phyloP scores from a whole-genome alignment of 2,797 vertebrate genomes.

The Eulemur rubriventer region DNA sequence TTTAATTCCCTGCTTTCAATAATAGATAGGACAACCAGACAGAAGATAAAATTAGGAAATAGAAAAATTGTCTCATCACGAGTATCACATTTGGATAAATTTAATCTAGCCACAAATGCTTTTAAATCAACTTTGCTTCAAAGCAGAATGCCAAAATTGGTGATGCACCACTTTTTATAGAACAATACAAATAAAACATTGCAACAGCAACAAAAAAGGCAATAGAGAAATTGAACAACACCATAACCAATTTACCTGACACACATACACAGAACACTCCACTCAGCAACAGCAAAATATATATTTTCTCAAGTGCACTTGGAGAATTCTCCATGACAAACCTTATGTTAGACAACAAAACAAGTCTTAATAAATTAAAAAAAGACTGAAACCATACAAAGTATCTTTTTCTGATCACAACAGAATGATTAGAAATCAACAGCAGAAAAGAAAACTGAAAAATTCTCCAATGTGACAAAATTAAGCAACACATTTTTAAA shows the following conservation, averaged over 20 bases:
- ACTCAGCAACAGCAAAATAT: not conserved
- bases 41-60: not conserved
- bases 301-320: not conserved
- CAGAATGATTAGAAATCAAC: not conserved
- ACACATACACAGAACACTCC: not conserved
- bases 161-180: not conserved
- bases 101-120: not conserved
- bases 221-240: not conserved
- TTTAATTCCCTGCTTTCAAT: not conserved
- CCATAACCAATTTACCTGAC: not conserved
- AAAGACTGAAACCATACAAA: not conserved
- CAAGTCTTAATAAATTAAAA: not conserved
- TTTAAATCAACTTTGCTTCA: not conserved
- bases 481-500: not conserved
- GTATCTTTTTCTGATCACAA: not conserved
- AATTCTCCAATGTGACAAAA: not conserved
- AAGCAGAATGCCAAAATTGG: not conserved
- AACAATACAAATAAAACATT: not conserved
- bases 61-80: not conserved
- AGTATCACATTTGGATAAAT: not conserved
- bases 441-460: not conserved
- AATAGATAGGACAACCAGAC: not conserved
- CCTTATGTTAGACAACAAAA: not conserved
- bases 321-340: not conserved
- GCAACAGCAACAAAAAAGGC: not conserved